Evolutionary conservation across 1,140 invertebrate species (phyloP), one percentile per base, ranked within the genome.

Genomic region (Sesamia nonagrioides): DNA sequence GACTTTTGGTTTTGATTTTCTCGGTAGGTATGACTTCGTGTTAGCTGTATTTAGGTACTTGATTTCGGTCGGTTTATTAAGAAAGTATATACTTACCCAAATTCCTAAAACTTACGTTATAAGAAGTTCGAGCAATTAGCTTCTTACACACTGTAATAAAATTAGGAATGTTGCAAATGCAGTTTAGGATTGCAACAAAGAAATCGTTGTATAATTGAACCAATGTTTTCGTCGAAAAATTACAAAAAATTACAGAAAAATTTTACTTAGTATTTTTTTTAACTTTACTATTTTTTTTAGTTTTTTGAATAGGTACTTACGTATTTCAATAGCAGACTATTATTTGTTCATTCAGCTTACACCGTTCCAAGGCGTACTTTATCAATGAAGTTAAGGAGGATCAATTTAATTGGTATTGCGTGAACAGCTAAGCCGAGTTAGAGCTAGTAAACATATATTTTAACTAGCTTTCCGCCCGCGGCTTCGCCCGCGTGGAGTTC

Each of bases 341-440:
- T 27, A 69, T 33, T 52, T 69, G 21, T 52, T 50, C n/a, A 40
- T 63, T 9, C 45, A 8, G n/a, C 54, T 60, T 52, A 17, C 71
- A 42, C 8, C 54, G 18, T 58, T 37, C 37, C 52, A 58, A 73
- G 21, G 6, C 15, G 35, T 17, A 58, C 52, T 73, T 73, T 33
- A 73, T 73, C 52, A 73, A 54, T 60, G 37, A 21, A 35, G 48
- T 37, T 73, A 58, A 73, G 58, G 58, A 66, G 66, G 58, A 56
- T 78, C 71, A 74, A 81, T 78, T 78, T 74, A 48, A 27, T 42
- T 54, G 76, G 45, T 18, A 78, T 78, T 78, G 27, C 76, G 68
- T 83, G 52, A 81, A 80, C 69, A 40, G 78, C 42, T 58, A 50
- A 71, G 66, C 78, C 73, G 77, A 81, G 73, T 88, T 88, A 90